A percentile compares a stretch with the other conserved stretches of the same genome.
These are phyloP conservation scores for Hydrozoanthus tunicans DNA, from an alignment of 64 coral and sea anemone genomes.

Conservation along the genomic window DNA sequence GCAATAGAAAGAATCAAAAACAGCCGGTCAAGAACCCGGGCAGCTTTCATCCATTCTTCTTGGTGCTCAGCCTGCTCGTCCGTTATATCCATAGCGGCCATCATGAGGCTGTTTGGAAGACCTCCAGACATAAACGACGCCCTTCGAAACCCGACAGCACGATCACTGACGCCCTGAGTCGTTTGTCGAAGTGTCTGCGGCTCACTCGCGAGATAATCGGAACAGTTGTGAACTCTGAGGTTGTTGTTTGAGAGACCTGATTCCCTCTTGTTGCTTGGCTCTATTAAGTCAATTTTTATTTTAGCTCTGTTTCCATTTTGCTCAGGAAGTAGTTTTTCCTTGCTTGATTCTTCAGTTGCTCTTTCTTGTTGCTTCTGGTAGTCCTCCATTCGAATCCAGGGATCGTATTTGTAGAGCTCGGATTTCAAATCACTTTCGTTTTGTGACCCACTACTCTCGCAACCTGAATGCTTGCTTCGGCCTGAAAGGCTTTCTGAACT, in stretches of 20 bases:
- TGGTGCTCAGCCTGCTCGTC: conserved; percentile 27
- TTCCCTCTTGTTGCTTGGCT: not conserved
- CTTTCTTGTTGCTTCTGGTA: conserved; percentile 28
- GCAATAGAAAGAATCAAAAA: conserved; percentile 38
- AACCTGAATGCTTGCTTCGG: not conserved
- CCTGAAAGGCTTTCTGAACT: not conserved
- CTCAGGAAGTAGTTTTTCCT: not conserved
- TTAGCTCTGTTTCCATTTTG: not conserved
- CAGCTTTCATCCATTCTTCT: conserved; percentile 61
- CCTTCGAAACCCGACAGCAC: not conserved
- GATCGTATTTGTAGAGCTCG: not conserved
- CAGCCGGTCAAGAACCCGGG: conserved; percentile 54
- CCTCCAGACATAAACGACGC: conserved; percentile 1
- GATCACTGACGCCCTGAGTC: not conserved
- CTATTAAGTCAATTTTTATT: not conserved
- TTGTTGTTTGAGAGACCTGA: not conserved
- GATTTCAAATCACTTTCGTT: not conserved
- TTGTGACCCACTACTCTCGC: not conserved
- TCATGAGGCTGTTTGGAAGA: conserved; percentile 11
- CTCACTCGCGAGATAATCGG: not conserved
- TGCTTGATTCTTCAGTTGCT: not conserved
- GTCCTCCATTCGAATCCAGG: conserved; percentile 54
- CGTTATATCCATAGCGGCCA: conserved; percentile 27
- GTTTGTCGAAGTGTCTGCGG: not conserved
- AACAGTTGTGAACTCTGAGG: not conserved